Percentiles rank a stretch among this genome's conserved stretches.
phyloP scores from a whole-genome alignment of 1,140 invertebrate genomes.

The Euwallacea fornicatus region DNA sequence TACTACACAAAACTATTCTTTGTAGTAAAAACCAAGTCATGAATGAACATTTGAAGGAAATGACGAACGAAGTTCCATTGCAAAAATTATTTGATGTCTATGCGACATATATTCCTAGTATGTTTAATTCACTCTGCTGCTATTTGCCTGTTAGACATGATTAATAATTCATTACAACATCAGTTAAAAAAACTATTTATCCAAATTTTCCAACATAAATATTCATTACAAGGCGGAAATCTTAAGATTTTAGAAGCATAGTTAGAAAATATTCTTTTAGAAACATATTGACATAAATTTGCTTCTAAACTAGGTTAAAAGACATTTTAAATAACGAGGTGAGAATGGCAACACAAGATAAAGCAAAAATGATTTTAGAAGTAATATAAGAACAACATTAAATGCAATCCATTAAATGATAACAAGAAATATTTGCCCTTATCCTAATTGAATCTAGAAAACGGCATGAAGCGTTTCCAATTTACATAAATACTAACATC shows the following conservation, averaged over 20 bases:
- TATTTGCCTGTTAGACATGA: no score
- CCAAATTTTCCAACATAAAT: no score
- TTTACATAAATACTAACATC: slow-evolving; percentile 38
- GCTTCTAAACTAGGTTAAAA: slow-evolving; percentile 12
- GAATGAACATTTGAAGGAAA: no score
- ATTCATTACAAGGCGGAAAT: no score
- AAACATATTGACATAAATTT: not conserved
- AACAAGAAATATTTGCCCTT: slow-evolving; percentile 47
- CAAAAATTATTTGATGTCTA: no score
- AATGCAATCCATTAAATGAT: slow-evolving; percentile 48
- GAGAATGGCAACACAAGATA: slow-evolving; percentile 27
- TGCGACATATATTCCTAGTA: no score
- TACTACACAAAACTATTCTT: not conserved
- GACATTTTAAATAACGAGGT: slow-evolving; percentile 29
- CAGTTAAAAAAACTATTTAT: no score
- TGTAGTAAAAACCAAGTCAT: no score
- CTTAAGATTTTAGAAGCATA: not conserved
- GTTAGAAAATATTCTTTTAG: not conserved
- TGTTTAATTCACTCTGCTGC: no score
- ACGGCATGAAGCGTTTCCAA: slow-evolving; percentile 32
- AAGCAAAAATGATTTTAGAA: slow-evolving; percentile 32
- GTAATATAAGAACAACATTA: slow-evolving; percentile 33
- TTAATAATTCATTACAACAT: no score
- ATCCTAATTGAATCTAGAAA: slow-evolving; percentile 50
- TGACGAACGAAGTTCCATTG: no score